Evolutionary conservation across 2,113 vertebrate species (phyloP).

Genomic region (Seriola quinqueradiata): DNA sequence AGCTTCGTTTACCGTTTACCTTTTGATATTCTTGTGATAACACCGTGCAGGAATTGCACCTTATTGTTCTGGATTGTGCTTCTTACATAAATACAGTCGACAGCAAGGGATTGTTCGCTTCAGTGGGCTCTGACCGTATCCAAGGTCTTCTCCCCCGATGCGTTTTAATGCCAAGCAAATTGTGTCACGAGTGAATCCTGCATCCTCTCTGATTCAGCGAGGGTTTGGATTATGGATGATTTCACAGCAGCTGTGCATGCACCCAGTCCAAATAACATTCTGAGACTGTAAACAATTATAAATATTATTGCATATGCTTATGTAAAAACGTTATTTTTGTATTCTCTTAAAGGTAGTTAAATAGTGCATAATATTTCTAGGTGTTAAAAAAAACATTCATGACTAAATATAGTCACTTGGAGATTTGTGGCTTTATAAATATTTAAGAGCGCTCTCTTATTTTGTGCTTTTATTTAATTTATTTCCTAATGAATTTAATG

Average conservation of each 20-base stretch:
- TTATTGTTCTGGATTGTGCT: background rate
- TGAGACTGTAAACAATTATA: background rate
- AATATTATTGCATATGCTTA: background rate
- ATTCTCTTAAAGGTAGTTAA: background rate
- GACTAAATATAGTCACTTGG: background rate
- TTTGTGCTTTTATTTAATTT: background rate
- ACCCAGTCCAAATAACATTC: background rate
- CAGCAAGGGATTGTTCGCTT: background rate
- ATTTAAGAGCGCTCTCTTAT: background rate
- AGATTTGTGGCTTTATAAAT: background rate
- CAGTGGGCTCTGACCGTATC: slow-evolving; percentile 8
- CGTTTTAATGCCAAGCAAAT: background rate
- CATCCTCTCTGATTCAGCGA: background rate
- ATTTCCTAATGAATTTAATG: background rate
- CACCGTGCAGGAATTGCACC: background rate
- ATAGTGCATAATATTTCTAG: too few relatives aligned
- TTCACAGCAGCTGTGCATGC: background rate
- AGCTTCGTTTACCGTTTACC: background rate
- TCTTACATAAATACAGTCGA: background rate
- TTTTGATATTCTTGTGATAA: background rate
- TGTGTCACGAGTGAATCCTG: background rate
- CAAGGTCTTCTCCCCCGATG: slow-evolving; percentile 19
- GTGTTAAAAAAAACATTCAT: background rate
- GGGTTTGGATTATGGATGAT: background rate
- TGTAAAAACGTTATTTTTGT: too few relatives aligned